A percentile compares a stretch with the other conserved stretches of the same genome.
Evolutionary conservation across 2,113 vertebrate genomes (phyloP).

Genomic region (Notechis scutatus): DNA sequence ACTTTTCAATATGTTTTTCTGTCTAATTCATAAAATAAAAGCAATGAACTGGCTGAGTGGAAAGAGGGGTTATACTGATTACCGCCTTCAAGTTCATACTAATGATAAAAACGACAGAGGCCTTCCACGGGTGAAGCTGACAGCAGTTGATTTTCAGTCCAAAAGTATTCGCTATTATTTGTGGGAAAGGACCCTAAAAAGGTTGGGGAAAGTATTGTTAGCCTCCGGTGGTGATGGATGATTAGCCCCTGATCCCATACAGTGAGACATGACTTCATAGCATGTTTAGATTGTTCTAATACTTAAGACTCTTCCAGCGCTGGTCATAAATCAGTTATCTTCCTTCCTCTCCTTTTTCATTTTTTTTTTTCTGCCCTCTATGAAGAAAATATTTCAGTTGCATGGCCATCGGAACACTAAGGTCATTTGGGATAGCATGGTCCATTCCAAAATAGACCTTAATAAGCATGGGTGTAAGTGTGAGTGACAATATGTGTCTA

Average conservation of each 20-base stretch:
- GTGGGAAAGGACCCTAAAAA: constrained; percentile 75
- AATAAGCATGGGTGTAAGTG: constrained; percentile 74
- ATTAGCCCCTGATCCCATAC: constrained; percentile 76
- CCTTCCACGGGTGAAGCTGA: constrained; percentile 74
- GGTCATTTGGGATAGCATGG: constrained; percentile 72
- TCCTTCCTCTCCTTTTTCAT: constrained; percentile 63
- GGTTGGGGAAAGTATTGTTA: constrained; percentile 78
- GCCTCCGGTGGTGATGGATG: constrained; percentile 79
- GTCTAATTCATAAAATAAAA: constrained; percentile 8
- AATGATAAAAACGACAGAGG: constrained; percentile 65
- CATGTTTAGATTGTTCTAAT: constrained; percentile 84
- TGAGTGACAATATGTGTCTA: constrained; percentile 35
- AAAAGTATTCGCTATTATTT: constrained; percentile 82
- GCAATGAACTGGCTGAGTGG: background rate
- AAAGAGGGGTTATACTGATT: constrained; percentile 9
- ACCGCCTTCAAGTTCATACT: constrained; percentile 53
- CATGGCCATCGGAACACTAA: constrained; percentile 75
- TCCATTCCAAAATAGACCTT: constrained; percentile 85
- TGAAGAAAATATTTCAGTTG: constrained; percentile 80
- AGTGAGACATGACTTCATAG: constrained; percentile 85
- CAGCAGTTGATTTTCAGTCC: constrained; percentile 80
- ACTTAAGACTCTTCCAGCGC: constrained; percentile 81
- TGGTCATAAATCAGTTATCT: constrained; percentile 87
- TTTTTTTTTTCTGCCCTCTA: constrained; percentile 29
- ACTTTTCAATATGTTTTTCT: constrained; percentile 2